phyloP scores from a whole-genome alignment of 2,888 invertebrate genomes.

The Choristoneura rosaceana region DNA sequence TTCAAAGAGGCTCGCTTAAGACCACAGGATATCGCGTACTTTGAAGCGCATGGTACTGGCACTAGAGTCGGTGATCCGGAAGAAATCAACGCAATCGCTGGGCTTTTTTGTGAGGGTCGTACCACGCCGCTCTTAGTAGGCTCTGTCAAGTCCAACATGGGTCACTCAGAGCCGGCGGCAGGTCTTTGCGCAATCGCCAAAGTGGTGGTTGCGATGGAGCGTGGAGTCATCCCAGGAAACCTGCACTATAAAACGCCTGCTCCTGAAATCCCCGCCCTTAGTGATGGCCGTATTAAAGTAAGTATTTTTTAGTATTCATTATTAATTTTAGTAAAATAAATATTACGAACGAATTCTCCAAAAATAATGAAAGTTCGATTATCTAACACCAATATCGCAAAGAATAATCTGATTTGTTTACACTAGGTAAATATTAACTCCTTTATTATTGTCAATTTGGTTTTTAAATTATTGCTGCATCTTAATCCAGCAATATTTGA shows the following conservation, averaged over 20 bases:
- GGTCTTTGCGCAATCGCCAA: slow-evolving; percentile 97
- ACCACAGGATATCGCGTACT: slow-evolving; percentile 93
- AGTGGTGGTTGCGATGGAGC: slow-evolving; percentile 97
- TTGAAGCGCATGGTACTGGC: slow-evolving; percentile 99
- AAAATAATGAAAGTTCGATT: no score
- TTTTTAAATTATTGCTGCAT: no score
- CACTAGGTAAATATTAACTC: no score
- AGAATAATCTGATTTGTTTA: no score
- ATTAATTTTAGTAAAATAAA: no score
- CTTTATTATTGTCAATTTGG: no score
- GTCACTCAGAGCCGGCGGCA: slow-evolving; percentile 97
- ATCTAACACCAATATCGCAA: no score
- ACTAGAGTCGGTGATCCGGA: slow-evolving; percentile 93
- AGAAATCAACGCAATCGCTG: slow-evolving; percentile 90
- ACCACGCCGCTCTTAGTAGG: slow-evolving; percentile 94
- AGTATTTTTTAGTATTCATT: no score
- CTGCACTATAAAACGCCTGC: slow-evolving; percentile 86
- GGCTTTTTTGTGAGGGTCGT: slow-evolving; percentile 94
- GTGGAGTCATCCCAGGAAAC: slow-evolving; percentile 95
- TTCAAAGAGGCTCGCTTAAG: slow-evolving; percentile 93
- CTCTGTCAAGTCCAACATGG: slow-evolving; percentile 99
- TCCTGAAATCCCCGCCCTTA: background rate
- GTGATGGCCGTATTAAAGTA: background rate
- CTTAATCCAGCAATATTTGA: no score
- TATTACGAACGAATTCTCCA: no score